Base-by-base conservation (phyloP, 2,888 invertebrate species). In the Euplagia quadripunctaria region DNA sequence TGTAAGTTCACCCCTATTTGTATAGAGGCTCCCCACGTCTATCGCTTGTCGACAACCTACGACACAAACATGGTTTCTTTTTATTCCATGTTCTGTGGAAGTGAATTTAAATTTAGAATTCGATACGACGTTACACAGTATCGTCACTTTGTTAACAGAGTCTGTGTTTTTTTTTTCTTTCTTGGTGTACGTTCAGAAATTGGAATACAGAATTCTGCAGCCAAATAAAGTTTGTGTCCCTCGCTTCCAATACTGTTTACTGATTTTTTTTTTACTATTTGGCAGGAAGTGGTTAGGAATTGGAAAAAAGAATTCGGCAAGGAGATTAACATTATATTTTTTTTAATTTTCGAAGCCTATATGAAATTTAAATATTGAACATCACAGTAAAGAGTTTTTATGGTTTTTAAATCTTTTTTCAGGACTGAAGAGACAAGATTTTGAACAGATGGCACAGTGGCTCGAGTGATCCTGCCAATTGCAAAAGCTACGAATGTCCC, bases 1-100 rank as follows among this genome's bases (percentile, higher is more conserved):
- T 43, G 46, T 70, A 55, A 65, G n/a, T 52, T 20, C 52, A 64
- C 52, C 63, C 64, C 49, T 63, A 70, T 70, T 70, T 52, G 70
- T 64, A 52, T 41, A 64, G 52, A 41, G 42, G 52, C 20, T 11
- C 49, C 41, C 61, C 11, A 17, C 46, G 7, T 31, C 61, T 20
- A 31, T 46, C 63, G 49, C 12, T 63, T 31, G 46, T 41, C 41
- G 42, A 49, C 52, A 51, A 51, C n/a, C n/a, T 11, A 41, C 67
- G 49, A 64, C 41, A 64, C 20, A 64, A 42, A 52, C 31, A 51
- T 1, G 8, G 20, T 41, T 46, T 55, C 31, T 17, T 66, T 66
- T 70, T 20, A 41, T 64, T 51, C 16, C 42, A 17, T 9, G 41
- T 58, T 20, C 65, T 14, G 46, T 65, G 42, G 9, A 31, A 31